Base-by-base conservation (phyloP, 92 coral and sea anemone species). In the Phenganax subtilis region DNA sequence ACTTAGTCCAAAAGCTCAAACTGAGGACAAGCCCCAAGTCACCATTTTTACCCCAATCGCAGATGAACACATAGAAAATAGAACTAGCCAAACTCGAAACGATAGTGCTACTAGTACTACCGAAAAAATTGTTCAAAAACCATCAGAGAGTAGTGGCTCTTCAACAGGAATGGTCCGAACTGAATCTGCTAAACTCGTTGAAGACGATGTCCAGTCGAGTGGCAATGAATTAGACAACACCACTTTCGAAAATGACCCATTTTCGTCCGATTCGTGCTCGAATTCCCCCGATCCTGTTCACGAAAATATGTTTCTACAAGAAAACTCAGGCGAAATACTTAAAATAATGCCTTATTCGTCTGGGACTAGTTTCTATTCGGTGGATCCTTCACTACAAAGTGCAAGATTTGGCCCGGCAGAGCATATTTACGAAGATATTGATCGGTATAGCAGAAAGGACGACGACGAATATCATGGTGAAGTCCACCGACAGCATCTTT, bases 351-450 rank as follows among this genome's bases (percentile, higher is more conserved):
- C 83, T 0, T 31, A 12, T 44, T 79, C 74, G 0, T 63, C 74
- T 0, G 74, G 83, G 0, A 27, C 59, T 10, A 79, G 73, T 25
- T 79, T 79, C 75, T 79, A 79, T 27, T 63, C 72, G 1, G 83
- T 63, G 0, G 73, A 63, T 25, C 72, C 83, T 37, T 63, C 61
- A 12, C 55, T n/a, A 5, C 74, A 79, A 25, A 63, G 56, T 14
- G 16, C 83, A 29, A 54, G 30, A 12, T 79, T 79, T 25, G 74
- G 56, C 17, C 53, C 75, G 25, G 83, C 83, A 6, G 83, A 79
- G 9, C 83, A 79, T 64, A 79, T 79, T 52, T 79, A 79, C 74
- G 83, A 79, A 28, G 83, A 79, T 8, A 79, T 79, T 11, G 83
- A 63, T n/a, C n/a, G 31, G 12, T 31, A 28, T 29, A 51, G 72